Conservation (phyloP, 2,797 vertebrate species). For the Pelochelys cantorii region DNA sequence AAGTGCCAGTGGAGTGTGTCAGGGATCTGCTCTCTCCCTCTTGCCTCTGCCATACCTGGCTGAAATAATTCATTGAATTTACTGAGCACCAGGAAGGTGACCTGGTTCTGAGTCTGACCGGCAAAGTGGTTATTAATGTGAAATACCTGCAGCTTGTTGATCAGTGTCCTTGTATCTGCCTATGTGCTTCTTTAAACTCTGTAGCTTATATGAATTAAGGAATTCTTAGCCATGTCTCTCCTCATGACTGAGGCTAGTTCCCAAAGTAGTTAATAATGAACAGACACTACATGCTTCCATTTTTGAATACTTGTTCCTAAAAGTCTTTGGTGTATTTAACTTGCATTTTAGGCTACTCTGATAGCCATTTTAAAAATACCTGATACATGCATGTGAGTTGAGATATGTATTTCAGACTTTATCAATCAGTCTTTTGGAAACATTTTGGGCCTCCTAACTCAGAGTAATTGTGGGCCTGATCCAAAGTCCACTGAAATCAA, state of each 20-base stretch:
- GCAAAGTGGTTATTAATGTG: neutral
- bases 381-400: neutral
- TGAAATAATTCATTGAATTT: neutral
- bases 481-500: fast-evolving
- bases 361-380: neutral
- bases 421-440: neutral
- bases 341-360: neutral
- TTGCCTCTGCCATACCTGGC: neutral
- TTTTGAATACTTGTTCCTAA: constrained; percentile 1
- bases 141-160: neutral
- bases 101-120: neutral
- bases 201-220: neutral
- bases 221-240: neutral
- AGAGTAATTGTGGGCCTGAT: neutral
- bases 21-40: neutral
- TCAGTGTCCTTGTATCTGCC: neutral
- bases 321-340: neutral
- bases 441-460: fast-evolving
- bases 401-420: neutral
- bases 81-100: neutral
- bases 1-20: neutral
- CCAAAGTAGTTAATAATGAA: neutral
- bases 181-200: neutral
- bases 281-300: neutral
- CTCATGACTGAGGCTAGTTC: neutral